These are phyloP conservation scores for Ceratotherium simum DNA, from an alignment of 2,113 vertebrate genomes.

Conservation along the genomic window DNA sequence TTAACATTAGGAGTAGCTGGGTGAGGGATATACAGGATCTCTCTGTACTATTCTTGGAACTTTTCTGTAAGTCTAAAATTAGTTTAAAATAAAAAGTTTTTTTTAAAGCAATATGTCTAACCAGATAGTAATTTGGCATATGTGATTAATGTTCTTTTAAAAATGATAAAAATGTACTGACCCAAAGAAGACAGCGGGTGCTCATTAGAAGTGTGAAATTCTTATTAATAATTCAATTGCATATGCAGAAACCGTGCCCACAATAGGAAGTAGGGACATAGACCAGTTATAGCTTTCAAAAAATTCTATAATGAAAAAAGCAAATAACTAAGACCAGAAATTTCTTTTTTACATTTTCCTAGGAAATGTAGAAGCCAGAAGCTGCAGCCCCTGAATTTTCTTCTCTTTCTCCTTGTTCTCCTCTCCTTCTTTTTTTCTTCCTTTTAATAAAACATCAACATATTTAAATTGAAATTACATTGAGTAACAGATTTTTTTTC, in stretches of 20 bases:
- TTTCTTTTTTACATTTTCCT: not conserved
- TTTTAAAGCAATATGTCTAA: slow-evolving; percentile 57
- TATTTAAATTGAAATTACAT: not conserved
- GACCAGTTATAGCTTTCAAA: slow-evolving; percentile 45
- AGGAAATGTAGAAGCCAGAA: not conserved
- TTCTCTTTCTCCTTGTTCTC: not conserved
- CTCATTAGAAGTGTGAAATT: slow-evolving; percentile 79
- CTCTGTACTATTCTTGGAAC: not conserved
- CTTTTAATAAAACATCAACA: slow-evolving; percentile 41
- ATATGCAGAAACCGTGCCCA: slow-evolving; percentile 71
- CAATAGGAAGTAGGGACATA: slow-evolving; percentile 40
- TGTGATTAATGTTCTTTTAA: slow-evolving; percentile 66
- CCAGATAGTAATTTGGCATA: slow-evolving; percentile 41
- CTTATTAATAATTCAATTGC: slow-evolving; percentile 72
- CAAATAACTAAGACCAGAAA: slow-evolving; percentile 1
- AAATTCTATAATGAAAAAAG: not conserved
- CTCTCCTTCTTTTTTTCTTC: not conserved
- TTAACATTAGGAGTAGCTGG: not conserved
- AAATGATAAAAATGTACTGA: slow-evolving; percentile 77
- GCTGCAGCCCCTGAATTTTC: not conserved
- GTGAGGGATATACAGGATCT: not conserved
- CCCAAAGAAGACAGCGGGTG: slow-evolving; percentile 77
- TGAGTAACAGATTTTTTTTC: not conserved
- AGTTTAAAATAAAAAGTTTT: not conserved
- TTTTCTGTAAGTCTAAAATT: slow-evolving; percentile 44